Evolutionary conservation across 2,113 vertebrate species (phyloP).

Genomic region (Porphyrio hochstetteri): DNA sequence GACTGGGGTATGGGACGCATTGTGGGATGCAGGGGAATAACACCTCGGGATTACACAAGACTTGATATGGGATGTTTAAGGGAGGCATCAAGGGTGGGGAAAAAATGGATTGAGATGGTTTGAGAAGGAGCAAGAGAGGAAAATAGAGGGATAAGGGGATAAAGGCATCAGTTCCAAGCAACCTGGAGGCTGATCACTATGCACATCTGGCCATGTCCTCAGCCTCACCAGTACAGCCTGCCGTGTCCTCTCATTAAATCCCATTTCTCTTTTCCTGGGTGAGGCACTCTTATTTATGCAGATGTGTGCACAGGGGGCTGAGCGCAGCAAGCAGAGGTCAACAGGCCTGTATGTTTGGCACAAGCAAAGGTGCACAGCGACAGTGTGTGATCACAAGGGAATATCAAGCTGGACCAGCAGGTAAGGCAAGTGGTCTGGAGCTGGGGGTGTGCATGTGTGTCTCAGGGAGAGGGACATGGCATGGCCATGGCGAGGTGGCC

Average conservation of each 20-base stretch:
- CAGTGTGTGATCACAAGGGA: accelerated
- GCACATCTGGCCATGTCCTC: background rate
- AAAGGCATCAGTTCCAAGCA: background rate
- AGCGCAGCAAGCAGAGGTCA: background rate
- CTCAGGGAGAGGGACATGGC: background rate
- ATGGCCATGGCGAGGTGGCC: background rate
- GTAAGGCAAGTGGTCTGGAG: background rate
- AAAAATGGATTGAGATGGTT: background rate
- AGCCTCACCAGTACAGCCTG: background rate
- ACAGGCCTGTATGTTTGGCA: background rate
- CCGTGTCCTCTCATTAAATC: background rate
- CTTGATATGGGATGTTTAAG: background rate
- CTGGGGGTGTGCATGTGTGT: accelerated
- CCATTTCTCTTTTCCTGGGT: background rate
- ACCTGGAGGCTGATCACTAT: background rate
- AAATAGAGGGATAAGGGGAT: background rate
- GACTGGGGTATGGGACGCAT: background rate
- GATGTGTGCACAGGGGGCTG: background rate
- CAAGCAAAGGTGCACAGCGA: accelerated
- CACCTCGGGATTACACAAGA: background rate
- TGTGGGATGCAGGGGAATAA: background rate
- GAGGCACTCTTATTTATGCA: background rate
- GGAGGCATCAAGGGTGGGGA: background rate
- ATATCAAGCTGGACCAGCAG: background rate
- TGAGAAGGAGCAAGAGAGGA: background rate